phyloP scores from a whole-genome alignment of 2,797 vertebrate genomes.

The Phalloptychus januarius region DNA sequence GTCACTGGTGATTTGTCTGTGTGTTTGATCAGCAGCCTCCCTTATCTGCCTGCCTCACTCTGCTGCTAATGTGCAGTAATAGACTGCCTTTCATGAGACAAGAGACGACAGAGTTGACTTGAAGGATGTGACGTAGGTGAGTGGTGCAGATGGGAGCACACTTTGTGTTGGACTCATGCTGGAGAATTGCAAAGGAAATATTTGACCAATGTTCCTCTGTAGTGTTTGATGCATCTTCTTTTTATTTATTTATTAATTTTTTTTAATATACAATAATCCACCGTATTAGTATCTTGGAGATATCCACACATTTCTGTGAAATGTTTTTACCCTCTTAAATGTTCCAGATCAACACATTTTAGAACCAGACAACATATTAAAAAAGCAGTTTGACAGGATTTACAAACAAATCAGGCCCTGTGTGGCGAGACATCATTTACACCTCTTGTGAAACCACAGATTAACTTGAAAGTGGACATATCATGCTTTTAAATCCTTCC shows the following conservation, averaged over 20 bases:
- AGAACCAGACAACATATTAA: not conserved
- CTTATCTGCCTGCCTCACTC: constrained; percentile 73
- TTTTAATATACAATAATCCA: no score
- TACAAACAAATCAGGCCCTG: not conserved
- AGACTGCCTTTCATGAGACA: constrained; percentile 74
- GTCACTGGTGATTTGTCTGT: constrained; percentile 78
- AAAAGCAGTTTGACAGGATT: not conserved
- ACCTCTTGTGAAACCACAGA: no score
- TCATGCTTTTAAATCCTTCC: no score
- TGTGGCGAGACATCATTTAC: not conserved
- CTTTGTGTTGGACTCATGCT: constrained; percentile 9
- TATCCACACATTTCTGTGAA: not conserved
- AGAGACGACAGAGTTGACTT: constrained; percentile 60
- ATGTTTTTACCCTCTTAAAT: not conserved
- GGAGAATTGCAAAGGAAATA: constrained; percentile 19
- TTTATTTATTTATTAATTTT: no score
- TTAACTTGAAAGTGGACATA: no score
- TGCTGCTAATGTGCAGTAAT: constrained; percentile 77
- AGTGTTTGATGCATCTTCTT: not conserved
- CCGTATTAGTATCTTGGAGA: constrained; percentile 15
- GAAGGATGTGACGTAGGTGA: constrained; percentile 72
- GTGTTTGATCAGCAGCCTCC: constrained; percentile 79
- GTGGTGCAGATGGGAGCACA: constrained; percentile 42
- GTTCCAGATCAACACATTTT: not conserved
- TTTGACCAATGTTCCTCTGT: not conserved